Evolutionary conservation across 2,113 vertebrate species (phyloP), one percentile per base, ranked within the genome.

Genomic region (Hylia prasina): DNA sequence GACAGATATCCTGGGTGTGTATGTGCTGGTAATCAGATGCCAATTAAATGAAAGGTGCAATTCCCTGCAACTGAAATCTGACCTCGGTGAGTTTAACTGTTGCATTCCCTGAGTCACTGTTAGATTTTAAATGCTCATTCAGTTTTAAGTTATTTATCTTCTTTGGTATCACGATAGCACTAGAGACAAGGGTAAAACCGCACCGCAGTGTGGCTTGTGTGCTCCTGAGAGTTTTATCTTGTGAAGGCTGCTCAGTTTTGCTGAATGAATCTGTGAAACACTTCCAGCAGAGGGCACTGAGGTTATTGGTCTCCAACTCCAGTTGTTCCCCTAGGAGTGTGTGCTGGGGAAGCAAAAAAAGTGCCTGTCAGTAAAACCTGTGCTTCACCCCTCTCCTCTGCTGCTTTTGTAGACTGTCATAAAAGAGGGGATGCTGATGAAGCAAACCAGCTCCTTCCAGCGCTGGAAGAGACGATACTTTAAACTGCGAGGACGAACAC

Each of bases 391-490:
- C 16, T 54, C 65, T 96, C 87, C 25, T 44, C 28, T 75, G 48
- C 72, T 97, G 93, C 87, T 75, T 95, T 98, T 95, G 13, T 94
- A 99, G 99, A 99, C 99, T 3, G 94, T 99, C 91, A 97, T 99
- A 96, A 99, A 99, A 97, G 99, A 99, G 96, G 99, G 99, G 6
- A 98, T 98, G 96, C 97, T 99, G 93, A 98, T 99, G 98, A 99
- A 99, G 95, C 99, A 99, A 97, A 99, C 99, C 37, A 99, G 97
- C 92, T 99, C 99, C 3, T 99, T 99, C 97, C 99, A 99, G 93
- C 98, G 99, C 76, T 99, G 99, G 98, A 99, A 99, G 96, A 98
- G 98, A 93, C 98, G 99, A 27, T 99, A 99, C 96, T 99, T 99
- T 92, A 99, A 99, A 76, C 98, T 99, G 58, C 98, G 99, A 80